Base-by-base conservation (phyloP, 2,797 vertebrate genomes). In the Falco columbarius region DNA sequence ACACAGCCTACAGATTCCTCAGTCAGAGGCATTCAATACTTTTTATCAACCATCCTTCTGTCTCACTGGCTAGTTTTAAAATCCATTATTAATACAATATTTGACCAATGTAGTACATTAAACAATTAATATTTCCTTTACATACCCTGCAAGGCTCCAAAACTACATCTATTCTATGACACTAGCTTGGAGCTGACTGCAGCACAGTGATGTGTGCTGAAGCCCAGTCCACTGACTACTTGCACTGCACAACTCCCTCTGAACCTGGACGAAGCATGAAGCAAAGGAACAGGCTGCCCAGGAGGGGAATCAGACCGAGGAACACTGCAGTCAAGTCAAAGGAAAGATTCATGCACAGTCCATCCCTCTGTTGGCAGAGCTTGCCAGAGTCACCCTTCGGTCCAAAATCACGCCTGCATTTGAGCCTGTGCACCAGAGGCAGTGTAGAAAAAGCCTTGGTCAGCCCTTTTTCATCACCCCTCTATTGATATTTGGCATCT, bases 231-330 rank as follows among this genome's bases (percentile, higher is more conserved):
- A 5, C 24, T 52, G 58, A 40, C 5, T 15, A 23, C 42, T 42
- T 65, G 62, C 29, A 22, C 44, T 52, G 22, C n/a, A 42, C 1
- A 3, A 24, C 58, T 42, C 21, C 30, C 46, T 66, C 38, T 16
- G 15, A 63, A 70, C 14, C 18, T 34, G 6, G 21, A 66, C 19
- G 27, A n/a, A 54, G 23, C 5, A 5, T 20, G 23, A 49, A 63
- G 24, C 27, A 63, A 44, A 87, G 52, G 21, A 74, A 19, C 4
- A 12, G 9, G 10, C 3, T 77, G 6, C 8, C 20, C n/a, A 16
- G 3, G 10, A 62, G 7, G 12, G 10, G 8, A 44, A 8, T 32
- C 3, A 8, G 36, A 26, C 6, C 44, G n/a, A 3, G 5, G 14
- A 75, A 10, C 5, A 4, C 4, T 65, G 54, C 1, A 2, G 30